Conservation (phyloP, 2,113 vertebrate species). For the Galemys pyrenaicus region DNA sequence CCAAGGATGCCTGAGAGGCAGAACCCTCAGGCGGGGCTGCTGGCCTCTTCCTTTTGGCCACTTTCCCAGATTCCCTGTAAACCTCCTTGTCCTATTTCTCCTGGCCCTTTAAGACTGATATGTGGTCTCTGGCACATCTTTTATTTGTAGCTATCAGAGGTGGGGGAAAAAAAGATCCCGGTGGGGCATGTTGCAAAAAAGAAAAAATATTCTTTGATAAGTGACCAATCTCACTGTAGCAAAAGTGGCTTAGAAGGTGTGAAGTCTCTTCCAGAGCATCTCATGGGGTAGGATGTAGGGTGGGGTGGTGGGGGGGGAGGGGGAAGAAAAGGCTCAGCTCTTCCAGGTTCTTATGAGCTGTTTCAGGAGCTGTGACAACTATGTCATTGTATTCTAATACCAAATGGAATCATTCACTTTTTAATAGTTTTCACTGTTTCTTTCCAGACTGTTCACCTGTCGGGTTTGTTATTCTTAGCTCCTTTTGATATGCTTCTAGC, state of each 20-base stretch:
- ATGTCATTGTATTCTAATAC: not conserved
- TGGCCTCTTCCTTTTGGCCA: not conserved
- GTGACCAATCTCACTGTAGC: not conserved
- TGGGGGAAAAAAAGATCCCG: not conserved
- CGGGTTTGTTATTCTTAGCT: not conserved
- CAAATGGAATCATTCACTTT: not conserved
- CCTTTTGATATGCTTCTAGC: not conserved
- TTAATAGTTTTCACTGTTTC: not conserved
- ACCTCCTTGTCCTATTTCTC: not conserved
- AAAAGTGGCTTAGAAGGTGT: too few relatives aligned
- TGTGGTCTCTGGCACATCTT: not conserved
- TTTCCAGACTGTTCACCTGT: not conserved
- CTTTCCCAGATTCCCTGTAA: not conserved
- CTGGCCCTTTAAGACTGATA: not conserved
- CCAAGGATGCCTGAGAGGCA: not conserved
- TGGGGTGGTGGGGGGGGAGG: not conserved
- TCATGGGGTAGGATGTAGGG: not conserved
- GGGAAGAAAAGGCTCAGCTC: not conserved
- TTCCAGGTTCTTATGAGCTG: not conserved
- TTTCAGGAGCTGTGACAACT: not conserved
- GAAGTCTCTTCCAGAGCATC: not conserved
- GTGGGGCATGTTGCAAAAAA: not conserved
- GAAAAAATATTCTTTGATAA: not conserved
- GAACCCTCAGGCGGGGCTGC: not conserved
- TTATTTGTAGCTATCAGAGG: conserved; percentile 19